phyloP scores from a whole-genome alignment of 2,888 invertebrate species.

The Apodemia duryi region DNA sequence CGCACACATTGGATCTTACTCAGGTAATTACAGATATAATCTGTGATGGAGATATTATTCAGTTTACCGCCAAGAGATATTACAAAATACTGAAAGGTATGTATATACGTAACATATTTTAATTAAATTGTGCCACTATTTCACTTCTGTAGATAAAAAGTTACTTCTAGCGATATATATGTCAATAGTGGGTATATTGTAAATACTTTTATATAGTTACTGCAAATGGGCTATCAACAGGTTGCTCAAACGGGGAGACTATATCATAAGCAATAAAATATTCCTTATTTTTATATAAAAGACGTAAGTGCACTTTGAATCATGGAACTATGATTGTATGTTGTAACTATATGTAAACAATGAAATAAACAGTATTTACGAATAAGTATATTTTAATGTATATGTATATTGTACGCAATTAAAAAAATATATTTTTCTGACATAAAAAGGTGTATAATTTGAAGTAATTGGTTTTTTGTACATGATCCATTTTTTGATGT shows the following conservation, averaged over 20 bases:
- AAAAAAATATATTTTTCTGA: background rate
- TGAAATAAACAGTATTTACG: slow-evolving; percentile 35
- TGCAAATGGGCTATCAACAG: slow-evolving; percentile 64
- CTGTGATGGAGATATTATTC: background rate
- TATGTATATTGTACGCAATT: slow-evolving; percentile 1
- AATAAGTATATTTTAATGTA: slow-evolving; percentile 1
- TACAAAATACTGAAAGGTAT: background rate
- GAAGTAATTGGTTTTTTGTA: too few species aligned
- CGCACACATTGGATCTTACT: background rate
- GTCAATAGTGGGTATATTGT: slow-evolving; percentile 72
- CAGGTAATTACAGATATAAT: background rate
- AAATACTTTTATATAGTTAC: slow-evolving; percentile 72
- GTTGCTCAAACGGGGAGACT: slow-evolving; percentile 58
- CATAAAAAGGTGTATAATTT: background rate
- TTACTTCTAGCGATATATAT: slow-evolving; percentile 68
- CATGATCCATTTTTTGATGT: too few species aligned
- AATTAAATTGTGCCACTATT: slow-evolving; percentile 49
- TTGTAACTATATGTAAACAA: slow-evolving; percentile 42
- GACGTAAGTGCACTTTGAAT: slow-evolving; percentile 77
- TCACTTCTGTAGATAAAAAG: slow-evolving; percentile 69
- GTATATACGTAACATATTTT: slow-evolving; percentile 30
- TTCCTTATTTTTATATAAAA: slow-evolving; percentile 61
- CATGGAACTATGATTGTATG: slow-evolving; percentile 64
- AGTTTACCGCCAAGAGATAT: background rate
- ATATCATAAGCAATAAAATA: slow-evolving; percentile 58